These are phyloP conservation scores for Solenodon paradoxus DNA, from an alignment of 2,113 vertebrate species.

Conservation along the genomic window DNA sequence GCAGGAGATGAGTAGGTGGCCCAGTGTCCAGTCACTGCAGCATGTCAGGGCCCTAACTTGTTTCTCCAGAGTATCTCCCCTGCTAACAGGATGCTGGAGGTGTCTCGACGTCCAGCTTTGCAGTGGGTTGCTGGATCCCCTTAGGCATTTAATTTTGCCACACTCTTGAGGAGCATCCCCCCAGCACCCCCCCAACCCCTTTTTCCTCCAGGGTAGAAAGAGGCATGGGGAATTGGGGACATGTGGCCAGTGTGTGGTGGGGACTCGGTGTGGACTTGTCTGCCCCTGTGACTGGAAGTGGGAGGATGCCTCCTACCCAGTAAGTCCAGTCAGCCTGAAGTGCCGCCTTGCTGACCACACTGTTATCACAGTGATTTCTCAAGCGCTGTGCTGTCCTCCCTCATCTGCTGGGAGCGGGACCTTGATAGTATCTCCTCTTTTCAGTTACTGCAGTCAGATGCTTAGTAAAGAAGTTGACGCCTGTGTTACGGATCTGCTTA, in stretches of 20 bases:
- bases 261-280: not conserved
- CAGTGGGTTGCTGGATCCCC: not conserved
- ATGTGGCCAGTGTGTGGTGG: fast-evolving
- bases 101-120: not conserved
- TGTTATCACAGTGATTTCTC: not conserved
- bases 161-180: too few relatives aligned
- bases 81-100: not conserved
- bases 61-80: not conserved
- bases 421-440: slow-evolving; percentile 13
- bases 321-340: not conserved
- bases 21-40: not conserved
- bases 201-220: not conserved
- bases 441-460: slow-evolving; percentile 96
- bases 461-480: slow-evolving; percentile 96
- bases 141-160: not conserved
- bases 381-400: not conserved
- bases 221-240: too few relatives aligned
- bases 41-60: not conserved
- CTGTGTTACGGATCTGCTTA: slow-evolving; percentile 91
- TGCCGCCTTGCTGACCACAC: not conserved
- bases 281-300: not conserved
- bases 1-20: not conserved
- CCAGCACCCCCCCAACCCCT: too few relatives aligned
- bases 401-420: not conserved
- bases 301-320: not conserved